Percentiles rank a stretch among this genome's conserved stretches.
phyloP scores from a whole-genome alignment of 2,797 vertebrate genomes.

The Mormyrops boulengeri region DNA sequence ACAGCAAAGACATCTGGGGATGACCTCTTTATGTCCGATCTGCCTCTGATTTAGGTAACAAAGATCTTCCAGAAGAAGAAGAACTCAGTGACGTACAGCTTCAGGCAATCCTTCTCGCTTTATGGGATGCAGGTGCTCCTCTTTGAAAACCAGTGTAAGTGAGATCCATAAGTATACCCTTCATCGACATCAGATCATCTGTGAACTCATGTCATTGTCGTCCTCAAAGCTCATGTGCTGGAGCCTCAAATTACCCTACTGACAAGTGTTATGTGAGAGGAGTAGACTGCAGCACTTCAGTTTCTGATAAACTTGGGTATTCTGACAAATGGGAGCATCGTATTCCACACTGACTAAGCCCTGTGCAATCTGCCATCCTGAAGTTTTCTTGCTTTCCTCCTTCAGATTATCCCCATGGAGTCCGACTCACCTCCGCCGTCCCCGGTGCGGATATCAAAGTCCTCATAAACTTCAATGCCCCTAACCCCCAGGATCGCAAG shows the following conservation, averaged over 20 bases:
- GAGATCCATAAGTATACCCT: conserved; percentile 10
- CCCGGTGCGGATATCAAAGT: conserved; percentile 91
- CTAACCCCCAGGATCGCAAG: conserved; percentile 95
- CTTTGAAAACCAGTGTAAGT: conserved; percentile 95
- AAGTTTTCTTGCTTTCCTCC: conserved; percentile 22
- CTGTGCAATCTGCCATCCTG: conserved; percentile 22
- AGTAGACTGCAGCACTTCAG: neutral
- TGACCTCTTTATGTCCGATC: conserved; percentile 25
- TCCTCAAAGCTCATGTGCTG: neutral
- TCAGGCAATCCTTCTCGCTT: conserved; percentile 92
- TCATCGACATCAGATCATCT: conserved; percentile 19
- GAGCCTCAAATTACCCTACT: neutral
- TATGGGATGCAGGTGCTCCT: conserved; percentile 93
- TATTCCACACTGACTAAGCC: neutral
- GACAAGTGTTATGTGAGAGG: neutral
- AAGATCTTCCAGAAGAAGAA: conserved; percentile 99
- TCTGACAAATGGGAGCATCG: neutral
- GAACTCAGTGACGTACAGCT: conserved; percentile 95
- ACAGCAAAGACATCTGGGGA: neutral
- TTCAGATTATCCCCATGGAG: conserved; percentile 91
- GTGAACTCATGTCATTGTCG: neutral
- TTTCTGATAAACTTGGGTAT: neutral
- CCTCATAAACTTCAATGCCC: conserved; percentile 94
- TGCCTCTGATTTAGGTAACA: conserved; percentile 70
- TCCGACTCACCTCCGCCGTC: conserved; percentile 86